These are phyloP conservation scores for Drosophila takahashii DNA, from an alignment of 1,140 invertebrate species.

Conservation along the genomic window DNA sequence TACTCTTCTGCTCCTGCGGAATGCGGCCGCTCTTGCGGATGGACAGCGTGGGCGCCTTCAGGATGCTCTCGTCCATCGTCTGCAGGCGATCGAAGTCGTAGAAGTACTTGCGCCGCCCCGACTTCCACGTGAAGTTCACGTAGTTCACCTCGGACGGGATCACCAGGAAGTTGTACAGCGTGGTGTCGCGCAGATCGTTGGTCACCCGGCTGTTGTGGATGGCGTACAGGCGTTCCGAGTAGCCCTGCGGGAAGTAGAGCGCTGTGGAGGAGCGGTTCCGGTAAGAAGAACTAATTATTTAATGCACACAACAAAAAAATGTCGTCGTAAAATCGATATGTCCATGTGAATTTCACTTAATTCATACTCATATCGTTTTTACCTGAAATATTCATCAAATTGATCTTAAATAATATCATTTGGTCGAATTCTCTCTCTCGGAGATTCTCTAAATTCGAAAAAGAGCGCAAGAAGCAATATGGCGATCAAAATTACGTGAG, in stretches of 20 bases:
- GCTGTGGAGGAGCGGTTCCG: constrained; percentile 29
- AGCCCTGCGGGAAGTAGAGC: constrained; percentile 75
- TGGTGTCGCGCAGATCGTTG: constrained; percentile 94
- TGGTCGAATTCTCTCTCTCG: too few species aligned
- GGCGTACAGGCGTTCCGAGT: constrained; percentile 93
- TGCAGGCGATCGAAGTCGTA: constrained; percentile 94
- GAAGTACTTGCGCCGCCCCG: constrained; percentile 93
- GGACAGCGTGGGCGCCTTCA: constrained; percentile 93
- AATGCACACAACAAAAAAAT: too few species aligned
- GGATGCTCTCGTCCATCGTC: constrained; percentile 92
- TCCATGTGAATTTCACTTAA: too few species aligned
- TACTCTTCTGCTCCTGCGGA: constrained; percentile 93
- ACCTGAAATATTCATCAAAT: too few species aligned
- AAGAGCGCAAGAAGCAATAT: too few species aligned
- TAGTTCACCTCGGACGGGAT: constrained; percentile 95
- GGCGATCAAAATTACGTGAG: too few species aligned
- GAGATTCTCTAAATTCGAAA: too few species aligned
- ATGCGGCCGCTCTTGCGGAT: constrained; percentile 93
- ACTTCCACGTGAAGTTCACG: constrained; percentile 97
- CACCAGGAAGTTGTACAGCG: constrained; percentile 94
- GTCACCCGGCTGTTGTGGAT: constrained; percentile 94
- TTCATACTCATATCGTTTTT: too few species aligned
- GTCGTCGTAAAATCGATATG: too few species aligned
- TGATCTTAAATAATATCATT: too few species aligned
- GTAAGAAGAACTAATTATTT: too few species aligned